Evolutionary conservation across 2,797 vertebrate genomes (phyloP).

Genomic region (Anguilla megastoma): DNA sequence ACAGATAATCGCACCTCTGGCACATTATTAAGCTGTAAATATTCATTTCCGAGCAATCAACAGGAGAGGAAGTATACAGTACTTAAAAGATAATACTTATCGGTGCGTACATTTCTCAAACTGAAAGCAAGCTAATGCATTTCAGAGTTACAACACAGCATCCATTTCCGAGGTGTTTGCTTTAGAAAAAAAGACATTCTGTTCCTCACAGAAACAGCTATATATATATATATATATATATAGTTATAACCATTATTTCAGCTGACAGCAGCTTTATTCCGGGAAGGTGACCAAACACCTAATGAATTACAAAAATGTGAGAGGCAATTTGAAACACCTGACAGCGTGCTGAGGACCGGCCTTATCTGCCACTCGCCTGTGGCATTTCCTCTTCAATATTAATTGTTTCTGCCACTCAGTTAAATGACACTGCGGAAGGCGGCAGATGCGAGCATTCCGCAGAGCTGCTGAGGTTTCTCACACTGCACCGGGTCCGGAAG

Average conservation of each 20-base stretch:
- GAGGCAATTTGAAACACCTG: constrained; percentile 49
- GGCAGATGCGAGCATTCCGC: constrained; percentile 45
- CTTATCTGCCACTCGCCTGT: constrained; percentile 42
- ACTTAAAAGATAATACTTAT: neutral
- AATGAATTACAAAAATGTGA: constrained; percentile 50
- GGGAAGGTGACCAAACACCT: neutral
- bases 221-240: neutral
- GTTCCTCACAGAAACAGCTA: neutral
- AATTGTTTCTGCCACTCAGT: constrained; percentile 64
- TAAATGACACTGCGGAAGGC: constrained; percentile 56
- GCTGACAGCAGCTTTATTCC: neutral
- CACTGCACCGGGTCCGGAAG: constrained; percentile 25
- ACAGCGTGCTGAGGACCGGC: constrained; percentile 37
- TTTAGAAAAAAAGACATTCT: neutral
- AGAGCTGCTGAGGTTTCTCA: neutral
- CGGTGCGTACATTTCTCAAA: neutral
- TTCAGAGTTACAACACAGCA: neutral
- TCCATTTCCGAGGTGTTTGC: constrained; percentile 3
- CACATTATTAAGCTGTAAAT: neutral
- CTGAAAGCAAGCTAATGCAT: constrained; percentile 3
- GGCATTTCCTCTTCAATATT: constrained; percentile 48
- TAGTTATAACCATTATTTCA: neutral
- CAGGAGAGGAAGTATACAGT: neutral
- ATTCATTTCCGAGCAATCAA: neutral
- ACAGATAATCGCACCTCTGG: neutral